Evolutionary conservation across 2,797 vertebrate genomes (phyloP), one percentile per base, ranked within the genome.

Genomic region (Perdix hodgsoniae): DNA sequence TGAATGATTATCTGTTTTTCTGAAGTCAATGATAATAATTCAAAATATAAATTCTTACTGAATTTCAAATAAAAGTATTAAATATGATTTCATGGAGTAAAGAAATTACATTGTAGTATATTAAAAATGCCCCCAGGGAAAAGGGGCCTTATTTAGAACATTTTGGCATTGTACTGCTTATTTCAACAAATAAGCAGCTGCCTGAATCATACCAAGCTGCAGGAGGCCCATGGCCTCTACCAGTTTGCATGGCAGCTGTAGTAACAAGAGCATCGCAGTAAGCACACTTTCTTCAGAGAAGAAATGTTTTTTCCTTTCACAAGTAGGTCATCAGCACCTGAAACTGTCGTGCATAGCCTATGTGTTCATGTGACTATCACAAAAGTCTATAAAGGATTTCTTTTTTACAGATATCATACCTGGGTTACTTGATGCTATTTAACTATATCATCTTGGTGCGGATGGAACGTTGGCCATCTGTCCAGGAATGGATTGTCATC

Each of bases 371-470:
- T 27, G 26, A 77, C 19, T 23, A 29, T 66, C 52, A 50, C 42
- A 67, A 7, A 60, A 89, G n/a, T 65, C 39, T 40, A 54, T 83
- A 69, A 94, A 64, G 29, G n/a, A 14, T 63, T 35, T 42, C 85
- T 66, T 91, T 44, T 83, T 79, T 47, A 15, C 79, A 99, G 99
- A 99, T 99, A 89, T 98, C 98, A 6, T 99, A 99, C 97, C 96
- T 99, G n/a, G 98, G 97, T 64, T 99, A 99, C 96, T 97, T 99
- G 93, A 98, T 99, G 98, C 93, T 99, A 39, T 99, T 99, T 97
- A 99, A 99, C 96, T 99, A 99, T 45, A 98, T 99, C 56, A 99
- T 99, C 95, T 97, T 99, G 97, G 99, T 99, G 91, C 98, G 98
- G 94, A 99, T 99, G 99, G 99, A 99, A 15, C 97, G 98, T 52